Evolutionary conservation across 2,888 invertebrate species (phyloP).

Genomic region (Malacosoma neustria): DNA sequence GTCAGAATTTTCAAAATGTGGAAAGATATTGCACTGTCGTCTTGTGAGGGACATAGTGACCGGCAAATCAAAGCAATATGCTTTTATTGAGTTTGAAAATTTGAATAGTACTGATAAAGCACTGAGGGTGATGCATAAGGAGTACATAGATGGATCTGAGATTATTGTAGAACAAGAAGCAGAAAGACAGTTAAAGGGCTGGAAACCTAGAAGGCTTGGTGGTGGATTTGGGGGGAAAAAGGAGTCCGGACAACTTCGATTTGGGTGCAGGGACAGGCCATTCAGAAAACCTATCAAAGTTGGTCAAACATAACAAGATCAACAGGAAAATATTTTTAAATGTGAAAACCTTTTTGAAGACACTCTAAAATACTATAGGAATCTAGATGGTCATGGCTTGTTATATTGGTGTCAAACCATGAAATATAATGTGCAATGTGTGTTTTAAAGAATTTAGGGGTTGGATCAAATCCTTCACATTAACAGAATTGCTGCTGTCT

Average conservation of each 20-base stretch:
- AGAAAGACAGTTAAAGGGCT: conserved; percentile 81
- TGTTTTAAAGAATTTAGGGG: conserved; percentile 43
- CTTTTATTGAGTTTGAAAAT: conserved; percentile 86
- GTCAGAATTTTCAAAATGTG: conserved; percentile 77
- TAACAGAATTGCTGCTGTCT: conserved; percentile 33
- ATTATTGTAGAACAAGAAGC: conserved; percentile 84
- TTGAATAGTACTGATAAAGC: conserved; percentile 77
- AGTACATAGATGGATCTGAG: conserved; percentile 78
- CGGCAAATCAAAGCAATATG: conserved; percentile 87
- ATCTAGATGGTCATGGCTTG: conserved; percentile 32
- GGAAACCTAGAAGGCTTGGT: conserved; percentile 89
- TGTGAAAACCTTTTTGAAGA: too few species aligned
- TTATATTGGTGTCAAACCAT: conserved; percentile 16
- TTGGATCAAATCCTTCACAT: conserved; percentile 56
- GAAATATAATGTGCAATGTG: conserved; percentile 42
- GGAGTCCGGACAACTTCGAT: conserved; percentile 90
- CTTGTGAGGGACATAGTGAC: conserved; percentile 88
- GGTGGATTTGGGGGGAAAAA: conserved; percentile 92
- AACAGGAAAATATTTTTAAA: too few species aligned
- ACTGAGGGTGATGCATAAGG: conserved; percentile 73
- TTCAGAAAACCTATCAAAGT: conserved; percentile 77
- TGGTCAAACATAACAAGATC: too few species aligned
- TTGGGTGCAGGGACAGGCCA: conserved; percentile 87
- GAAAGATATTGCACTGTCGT: conserved; percentile 76
- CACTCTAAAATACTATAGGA: neutral